Evolutionary conservation across 2,797 vertebrate species (phyloP).

Genomic region (Chrysolophus pictus): DNA sequence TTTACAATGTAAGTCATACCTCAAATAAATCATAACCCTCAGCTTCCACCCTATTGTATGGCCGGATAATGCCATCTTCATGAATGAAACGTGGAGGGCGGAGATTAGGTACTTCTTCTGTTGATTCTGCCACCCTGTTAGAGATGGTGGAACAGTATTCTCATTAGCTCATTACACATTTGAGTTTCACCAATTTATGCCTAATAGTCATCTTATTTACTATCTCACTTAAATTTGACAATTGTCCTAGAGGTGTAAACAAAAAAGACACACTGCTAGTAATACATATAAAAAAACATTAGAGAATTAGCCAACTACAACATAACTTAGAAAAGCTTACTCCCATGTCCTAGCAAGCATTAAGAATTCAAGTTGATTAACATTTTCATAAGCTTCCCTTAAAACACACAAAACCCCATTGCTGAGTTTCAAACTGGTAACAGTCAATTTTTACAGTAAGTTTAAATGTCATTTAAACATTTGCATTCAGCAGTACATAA

Average conservation of each 20-base stretch:
- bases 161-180: neutral
- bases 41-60: constrained; percentile 88
- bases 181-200: neutral
- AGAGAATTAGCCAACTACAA: neutral
- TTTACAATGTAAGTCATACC: constrained; percentile 77
- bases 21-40: constrained; percentile 93
- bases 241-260: neutral
- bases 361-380: neutral
- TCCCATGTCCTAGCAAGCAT: neutral
- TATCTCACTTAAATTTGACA: neutral
- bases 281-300: neutral
- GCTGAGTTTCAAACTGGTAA: neutral
- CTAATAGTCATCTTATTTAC: neutral
- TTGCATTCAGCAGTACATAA: neutral
- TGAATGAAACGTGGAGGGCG: constrained; percentile 90
- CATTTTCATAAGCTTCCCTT: neutral
- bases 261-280: neutral
- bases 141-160: neutral
- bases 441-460: neutral
- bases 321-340: neutral
- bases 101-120: constrained; percentile 91
- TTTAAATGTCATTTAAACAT: neutral
- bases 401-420: neutral
- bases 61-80: constrained; percentile 93
- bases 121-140: constrained; percentile 90